Conservation (phyloP, 2,113 vertebrate species). For the Pavo muticus region DNA sequence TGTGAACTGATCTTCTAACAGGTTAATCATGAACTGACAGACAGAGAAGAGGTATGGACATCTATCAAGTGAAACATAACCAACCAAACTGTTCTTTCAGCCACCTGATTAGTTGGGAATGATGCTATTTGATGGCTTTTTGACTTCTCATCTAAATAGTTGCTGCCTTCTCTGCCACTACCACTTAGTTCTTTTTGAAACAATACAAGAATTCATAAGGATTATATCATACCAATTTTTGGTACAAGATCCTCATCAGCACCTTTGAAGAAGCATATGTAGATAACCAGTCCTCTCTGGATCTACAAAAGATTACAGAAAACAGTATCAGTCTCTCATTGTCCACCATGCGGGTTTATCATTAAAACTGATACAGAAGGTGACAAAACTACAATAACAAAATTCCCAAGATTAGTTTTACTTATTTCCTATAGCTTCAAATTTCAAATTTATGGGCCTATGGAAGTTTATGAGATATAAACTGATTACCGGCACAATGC, state of each 20-base stretch:
- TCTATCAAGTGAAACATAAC: background rate
- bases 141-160: background rate
- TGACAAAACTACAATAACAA: background rate
- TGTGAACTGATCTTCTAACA: background rate
- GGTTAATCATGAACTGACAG: background rate
- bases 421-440: background rate
- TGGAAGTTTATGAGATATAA: background rate
- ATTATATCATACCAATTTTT: conserved; percentile 87
- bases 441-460: background rate
- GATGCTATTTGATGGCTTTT: background rate
- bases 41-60: background rate
- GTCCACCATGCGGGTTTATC: background rate
- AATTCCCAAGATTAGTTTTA: background rate
- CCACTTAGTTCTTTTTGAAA: background rate
- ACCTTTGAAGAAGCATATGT: conserved; percentile 95
- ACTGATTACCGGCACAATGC: background rate
- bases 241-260: conserved; percentile 87
- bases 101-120: background rate
- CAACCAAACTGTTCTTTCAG: background rate
- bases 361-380: background rate
- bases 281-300: conserved; percentile 90
- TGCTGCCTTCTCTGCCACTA: background rate
- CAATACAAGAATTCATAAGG: background rate
- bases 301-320: conserved; percentile 79
- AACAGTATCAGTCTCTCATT: background rate